Conservation (phyloP, 2,888 invertebrate species). For the Nemurella pictetii region DNA sequence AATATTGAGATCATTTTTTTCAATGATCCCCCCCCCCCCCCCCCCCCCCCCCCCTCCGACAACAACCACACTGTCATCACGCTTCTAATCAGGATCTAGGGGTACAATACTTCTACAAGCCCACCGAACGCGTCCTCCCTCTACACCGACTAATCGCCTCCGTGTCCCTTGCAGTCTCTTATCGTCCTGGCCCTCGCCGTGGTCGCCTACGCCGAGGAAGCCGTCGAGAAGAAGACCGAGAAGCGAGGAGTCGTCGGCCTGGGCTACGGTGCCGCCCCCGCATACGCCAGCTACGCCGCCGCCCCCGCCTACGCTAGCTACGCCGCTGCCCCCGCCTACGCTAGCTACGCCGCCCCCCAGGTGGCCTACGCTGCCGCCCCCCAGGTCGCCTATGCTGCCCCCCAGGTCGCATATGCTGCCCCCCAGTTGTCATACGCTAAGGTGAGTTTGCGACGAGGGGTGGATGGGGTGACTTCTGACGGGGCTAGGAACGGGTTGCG, state of each 20-base stretch:
- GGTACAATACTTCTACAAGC: no score
- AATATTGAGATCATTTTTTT: no score
- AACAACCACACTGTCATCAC: no score
- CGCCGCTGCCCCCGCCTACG: conserved; percentile 36
- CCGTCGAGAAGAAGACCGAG: conserved; percentile 49
- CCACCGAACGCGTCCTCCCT: no score
- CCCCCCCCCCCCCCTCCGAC: no score
- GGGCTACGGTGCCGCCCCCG: conserved; percentile 49
- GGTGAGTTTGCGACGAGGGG: no score
- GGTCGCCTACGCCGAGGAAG: conserved; percentile 38
- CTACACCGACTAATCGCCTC: not conserved
- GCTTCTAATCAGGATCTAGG: no score
- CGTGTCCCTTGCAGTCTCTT: conserved; percentile 32
- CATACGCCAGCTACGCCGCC: not conserved
- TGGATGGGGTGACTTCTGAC: no score
- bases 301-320: conserved; percentile 33
- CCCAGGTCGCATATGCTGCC: conserved; percentile 29
- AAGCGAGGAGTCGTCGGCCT: conserved; percentile 56
- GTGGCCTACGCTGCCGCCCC: conserved; percentile 28
- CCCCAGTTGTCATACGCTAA: no score
- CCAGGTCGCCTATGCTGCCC: conserved; percentile 10
- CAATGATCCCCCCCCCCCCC: no score
- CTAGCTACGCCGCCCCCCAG: conserved; percentile 6
- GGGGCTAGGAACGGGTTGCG: no score
- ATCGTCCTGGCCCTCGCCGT: conserved; percentile 39